Percentiles rank a stretch among this genome's conserved stretches.
Conservation (phyloP, 2,113 vertebrate genomes). For the Microcebus murinus region DNA sequence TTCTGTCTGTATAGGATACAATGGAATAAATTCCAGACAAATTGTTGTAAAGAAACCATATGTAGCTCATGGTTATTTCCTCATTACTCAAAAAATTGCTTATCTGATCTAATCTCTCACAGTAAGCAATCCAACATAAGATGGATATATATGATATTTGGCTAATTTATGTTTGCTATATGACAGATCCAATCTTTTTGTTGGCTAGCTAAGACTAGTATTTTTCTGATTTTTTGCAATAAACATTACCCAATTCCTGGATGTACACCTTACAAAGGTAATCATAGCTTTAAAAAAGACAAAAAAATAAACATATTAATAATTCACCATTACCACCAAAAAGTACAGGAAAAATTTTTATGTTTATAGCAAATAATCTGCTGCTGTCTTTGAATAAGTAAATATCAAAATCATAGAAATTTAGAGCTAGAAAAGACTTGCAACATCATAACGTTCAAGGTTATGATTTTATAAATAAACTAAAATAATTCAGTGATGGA, state of each 20-base stretch:
- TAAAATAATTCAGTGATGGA: not conserved
- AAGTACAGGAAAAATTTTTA: not conserved
- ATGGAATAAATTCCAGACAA: not conserved
- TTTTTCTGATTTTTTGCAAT: not conserved
- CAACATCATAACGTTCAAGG: not conserved
- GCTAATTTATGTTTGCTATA: not conserved
- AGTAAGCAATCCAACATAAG: not conserved
- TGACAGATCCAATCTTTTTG: not conserved
- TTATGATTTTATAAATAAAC: not conserved
- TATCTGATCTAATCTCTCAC: not conserved
- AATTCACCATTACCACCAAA: not conserved
- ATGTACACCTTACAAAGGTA: not conserved
- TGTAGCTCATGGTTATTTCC: not conserved
- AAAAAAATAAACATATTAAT: not conserved
- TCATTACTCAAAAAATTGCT: not conserved
- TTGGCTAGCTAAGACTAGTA: not conserved
- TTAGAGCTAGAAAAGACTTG: not conserved
- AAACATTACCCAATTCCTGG: not conserved
- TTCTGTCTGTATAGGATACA: not conserved
- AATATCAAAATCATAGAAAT: not conserved
- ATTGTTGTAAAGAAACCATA: not conserved
- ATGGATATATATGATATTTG: rapidly evolving
- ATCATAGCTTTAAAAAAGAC: not conserved
- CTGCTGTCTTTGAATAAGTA: not conserved
- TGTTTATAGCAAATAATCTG: not conserved